A percentile compares a stretch with the other conserved stretches of the same genome.
phyloP scores from a whole-genome alignment of 2,888 invertebrate genomes.

The Morpho deidamia region DNA sequence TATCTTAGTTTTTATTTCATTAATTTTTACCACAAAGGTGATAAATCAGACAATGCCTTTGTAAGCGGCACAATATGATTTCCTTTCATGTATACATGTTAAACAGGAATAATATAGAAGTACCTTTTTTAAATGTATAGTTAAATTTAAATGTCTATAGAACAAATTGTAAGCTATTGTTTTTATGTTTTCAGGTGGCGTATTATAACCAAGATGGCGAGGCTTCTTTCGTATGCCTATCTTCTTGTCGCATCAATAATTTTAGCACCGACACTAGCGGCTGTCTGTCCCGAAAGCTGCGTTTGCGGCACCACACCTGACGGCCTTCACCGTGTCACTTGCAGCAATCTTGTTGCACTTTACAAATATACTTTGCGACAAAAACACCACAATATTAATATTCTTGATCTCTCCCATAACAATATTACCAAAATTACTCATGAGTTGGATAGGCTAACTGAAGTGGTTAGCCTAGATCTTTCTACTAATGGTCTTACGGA shows the following conservation, averaged over 20 bases:
- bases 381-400: constrained; percentile 74
- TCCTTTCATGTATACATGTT: too few species aligned
- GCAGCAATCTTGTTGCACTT: constrained; percentile 85
- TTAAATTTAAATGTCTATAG: too few species aligned
- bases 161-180: constrained; percentile 7
- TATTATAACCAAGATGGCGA: constrained; percentile 49
- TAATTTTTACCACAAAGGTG: too few species aligned
- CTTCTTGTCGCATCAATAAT: constrained; percentile 50
- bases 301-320: constrained; percentile 81
- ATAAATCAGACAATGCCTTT: too few species aligned
- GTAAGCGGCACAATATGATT: too few species aligned
- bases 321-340: constrained; percentile 81
- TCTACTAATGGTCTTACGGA: constrained; percentile 80
- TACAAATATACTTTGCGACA: constrained; percentile 79
- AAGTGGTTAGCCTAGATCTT: constrained; percentile 80
- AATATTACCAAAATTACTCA: constrained; percentile 77
- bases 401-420: constrained; percentile 81
- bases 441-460: constrained; percentile 77
- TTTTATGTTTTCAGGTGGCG: constrained; percentile 60
- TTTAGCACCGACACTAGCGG: constrained; percentile 45
- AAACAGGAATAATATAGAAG: too few species aligned
- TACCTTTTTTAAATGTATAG: too few species aligned
- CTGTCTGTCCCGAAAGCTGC: constrained; percentile 74
- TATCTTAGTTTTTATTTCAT: too few species aligned
- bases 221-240: constrained; percentile 44